Evolutionary conservation across 1,140 invertebrate genomes (phyloP), one percentile per base, ranked within the genome.

Genomic region (Eurosta solidaginis): DNA sequence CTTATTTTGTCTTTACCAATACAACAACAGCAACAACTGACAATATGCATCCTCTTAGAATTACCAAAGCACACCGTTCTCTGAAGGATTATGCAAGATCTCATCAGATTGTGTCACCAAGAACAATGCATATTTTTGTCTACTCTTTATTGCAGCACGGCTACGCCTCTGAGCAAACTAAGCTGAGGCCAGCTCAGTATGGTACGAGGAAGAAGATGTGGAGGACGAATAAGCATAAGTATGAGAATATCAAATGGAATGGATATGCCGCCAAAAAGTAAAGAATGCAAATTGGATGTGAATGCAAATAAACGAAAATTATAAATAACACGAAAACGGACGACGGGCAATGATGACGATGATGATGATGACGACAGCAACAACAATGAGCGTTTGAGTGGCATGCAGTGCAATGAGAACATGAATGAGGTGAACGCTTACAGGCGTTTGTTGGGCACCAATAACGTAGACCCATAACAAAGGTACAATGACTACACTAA

Each of bases 221-320:
- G n/a, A n/a, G n/a, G n/a, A n/a, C n/a, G n/a, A n/a, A n/a, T n/a
- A n/a, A n/a, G n/a, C n/a, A n/a, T n/a, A n/a, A n/a, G n/a, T n/a
- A n/a, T n/a, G n/a, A n/a, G n/a, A n/a, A n/a, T n/a, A n/a, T n/a
- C n/a, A n/a, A 40, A 68, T 42, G 59, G 59, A 68, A 68, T 68
- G 59, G 59, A 68, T 68, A 68, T n/a, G n/a, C n/a, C 81, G 82
- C 42, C 73, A 47, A 74, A 27, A 22, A 81, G 79, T 79, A 81
- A 76, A 77, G 82, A 82, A 83, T 84, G 84, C 83, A 85, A 85
- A 85, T 85, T 85, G 84, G 84, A 85, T 85, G 84, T 84, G 84
- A 85, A 85, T 85, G 84, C 84, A 85, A 85, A 85, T 85, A 85
- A 85, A 85, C 84, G 84, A 85, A 85, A 85, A 85, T 85, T 85